phyloP scores from a whole-genome alignment of 2,797 vertebrate species.

The Urosaurus nigricauda region DNA sequence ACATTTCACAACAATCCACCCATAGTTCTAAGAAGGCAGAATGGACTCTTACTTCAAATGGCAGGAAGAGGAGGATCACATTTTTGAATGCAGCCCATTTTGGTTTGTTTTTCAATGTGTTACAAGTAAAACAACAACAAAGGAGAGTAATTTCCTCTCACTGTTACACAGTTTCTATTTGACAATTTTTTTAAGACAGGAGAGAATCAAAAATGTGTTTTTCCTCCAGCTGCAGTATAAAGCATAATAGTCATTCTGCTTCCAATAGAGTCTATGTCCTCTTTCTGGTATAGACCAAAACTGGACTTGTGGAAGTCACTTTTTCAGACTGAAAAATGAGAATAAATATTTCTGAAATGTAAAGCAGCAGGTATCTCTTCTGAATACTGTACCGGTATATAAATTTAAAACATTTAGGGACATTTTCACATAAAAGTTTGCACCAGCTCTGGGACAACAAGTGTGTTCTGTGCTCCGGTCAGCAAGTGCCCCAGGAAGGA shows the following conservation, averaged over 20 bases:
- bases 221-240: no score
- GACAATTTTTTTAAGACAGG: not conserved
- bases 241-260: no score
- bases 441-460: not conserved
- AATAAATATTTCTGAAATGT: not conserved
- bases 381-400: not conserved
- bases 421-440: not conserved
- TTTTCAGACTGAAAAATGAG: not conserved
- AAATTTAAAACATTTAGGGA: not conserved
- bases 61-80: not conserved
- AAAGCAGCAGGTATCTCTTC: not conserved
- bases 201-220: not conserved
- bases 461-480: no score
- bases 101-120: not conserved
- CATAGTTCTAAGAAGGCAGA: no score
- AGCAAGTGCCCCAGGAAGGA: no score
- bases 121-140: not conserved
- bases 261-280: not conserved
- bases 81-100: not conserved
- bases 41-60: not conserved
- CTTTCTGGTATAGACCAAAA: not conserved
- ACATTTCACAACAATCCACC: no score
- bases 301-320: not conserved
- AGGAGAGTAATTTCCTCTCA: not conserved
- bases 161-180: not conserved